Evolutionary conservation across 2,888 invertebrate genomes (phyloP), one percentile per base, ranked within the genome.

Genomic region (Stenichneumon culpator): DNA sequence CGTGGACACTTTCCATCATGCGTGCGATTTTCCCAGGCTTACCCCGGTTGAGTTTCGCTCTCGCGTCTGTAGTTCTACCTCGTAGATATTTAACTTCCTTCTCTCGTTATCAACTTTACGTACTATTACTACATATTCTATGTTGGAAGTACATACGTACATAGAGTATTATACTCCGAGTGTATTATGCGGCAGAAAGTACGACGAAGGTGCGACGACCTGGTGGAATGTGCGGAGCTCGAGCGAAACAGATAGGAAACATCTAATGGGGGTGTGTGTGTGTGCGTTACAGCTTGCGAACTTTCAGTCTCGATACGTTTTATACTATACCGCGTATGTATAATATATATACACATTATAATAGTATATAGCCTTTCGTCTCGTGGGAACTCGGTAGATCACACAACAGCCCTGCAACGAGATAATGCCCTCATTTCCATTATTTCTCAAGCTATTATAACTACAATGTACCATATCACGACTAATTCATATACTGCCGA

Each of bases 261-360:
- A 57, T 39, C 36, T 47, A 57, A 73, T 11, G 68, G 63, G 63
- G 28, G 44, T 19, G 28, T 47, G 32, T 19, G 28, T 47, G 32
- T 22, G 67, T 36, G 36, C 44, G 78, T 39, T 78, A 32, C 28
- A 52, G 54, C 79, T 74, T 65, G 54, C 63, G 28, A 79, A 83
- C 83, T 79, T 83, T 83, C 83, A 79, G 74, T 83, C 75, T 83
- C 79, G 83, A 83, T 82, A 78, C 67, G 78, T 74, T 80, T 72
- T 80, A 67, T 65, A 65, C 63, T 28, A 28, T 52, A 39, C 77
- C 54, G 22, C 22, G 39, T 36, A 54, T 25, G 52, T 16, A 75
- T 63, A 65, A 74, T 74, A 74, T 50, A 52, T 39, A 52, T 36
- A 22, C 5, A 32, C 36, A 67, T 52, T 22, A 63, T n/a, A 28